Evolutionary conservation across 2,797 vertebrate genomes (phyloP).

Genomic region (Parambassis ranga): DNA sequence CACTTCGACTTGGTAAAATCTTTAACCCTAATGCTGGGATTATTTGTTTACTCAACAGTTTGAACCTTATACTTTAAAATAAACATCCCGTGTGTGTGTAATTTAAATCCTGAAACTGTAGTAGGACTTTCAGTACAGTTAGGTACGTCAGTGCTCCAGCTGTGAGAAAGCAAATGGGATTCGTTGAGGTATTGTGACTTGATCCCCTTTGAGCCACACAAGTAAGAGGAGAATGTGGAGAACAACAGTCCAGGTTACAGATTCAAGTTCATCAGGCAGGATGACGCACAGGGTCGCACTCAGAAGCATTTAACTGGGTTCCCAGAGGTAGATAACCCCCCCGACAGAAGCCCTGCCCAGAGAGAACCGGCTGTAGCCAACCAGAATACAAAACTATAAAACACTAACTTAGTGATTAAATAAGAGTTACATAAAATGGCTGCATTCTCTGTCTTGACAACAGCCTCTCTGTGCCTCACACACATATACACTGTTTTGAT

Average conservation of each 20-base stretch:
- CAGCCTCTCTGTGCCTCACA: slow-evolving; percentile 1
- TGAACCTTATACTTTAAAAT: neutral
- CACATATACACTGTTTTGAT: slow-evolving; percentile 12
- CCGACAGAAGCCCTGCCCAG: slow-evolving; percentile 44
- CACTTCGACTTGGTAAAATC: no score
- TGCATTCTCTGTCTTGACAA: slow-evolving; percentile 50
- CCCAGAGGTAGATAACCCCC: slow-evolving; percentile 34
- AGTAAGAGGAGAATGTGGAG: slow-evolving; percentile 48
- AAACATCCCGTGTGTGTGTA: neutral
- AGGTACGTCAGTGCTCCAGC: slow-evolving; percentile 19
- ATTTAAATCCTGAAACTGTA: neutral
- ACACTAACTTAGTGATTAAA: slow-evolving; percentile 35
- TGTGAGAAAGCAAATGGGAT: slow-evolving; percentile 3
- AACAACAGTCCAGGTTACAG: slow-evolving; percentile 61
- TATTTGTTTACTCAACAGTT: neutral
- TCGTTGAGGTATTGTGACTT: slow-evolving; percentile 34
- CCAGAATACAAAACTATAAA: slow-evolving; percentile 29
- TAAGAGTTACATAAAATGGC: slow-evolving; percentile 60
- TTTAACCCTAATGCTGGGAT: neutral
- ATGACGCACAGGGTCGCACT: slow-evolving; percentile 57
- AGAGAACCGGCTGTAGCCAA: slow-evolving; percentile 47
- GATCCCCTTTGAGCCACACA: slow-evolving; percentile 42
- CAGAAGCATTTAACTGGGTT: slow-evolving; percentile 7
- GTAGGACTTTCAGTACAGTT: neutral
- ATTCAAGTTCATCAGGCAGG: slow-evolving; percentile 55